Conservation (phyloP, 2,797 vertebrate species). For the Notolepis coatsorum region DNA sequence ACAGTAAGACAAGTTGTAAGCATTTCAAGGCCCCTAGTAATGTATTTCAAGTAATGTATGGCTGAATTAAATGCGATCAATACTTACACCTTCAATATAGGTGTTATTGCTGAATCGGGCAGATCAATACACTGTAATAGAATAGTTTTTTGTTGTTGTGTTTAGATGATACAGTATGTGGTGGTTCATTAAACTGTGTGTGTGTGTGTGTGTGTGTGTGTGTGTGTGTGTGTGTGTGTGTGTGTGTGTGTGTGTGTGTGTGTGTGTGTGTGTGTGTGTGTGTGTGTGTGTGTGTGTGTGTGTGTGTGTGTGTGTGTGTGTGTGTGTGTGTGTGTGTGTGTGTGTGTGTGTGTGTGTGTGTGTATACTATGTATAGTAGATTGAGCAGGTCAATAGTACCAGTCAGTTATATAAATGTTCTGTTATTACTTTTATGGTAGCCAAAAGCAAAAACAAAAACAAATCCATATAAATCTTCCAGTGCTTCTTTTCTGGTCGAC, state of each 20-base stretch:
- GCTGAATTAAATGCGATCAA: conserved; percentile 61
- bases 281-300: neutral
- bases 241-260: neutral
- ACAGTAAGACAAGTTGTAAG: neutral
- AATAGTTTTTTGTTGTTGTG: conserved; percentile 53
- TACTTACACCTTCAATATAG: conserved; percentile 49
- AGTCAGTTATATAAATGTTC: neutral
- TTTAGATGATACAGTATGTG: conserved; percentile 31
- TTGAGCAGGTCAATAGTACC: conserved; percentile 1
- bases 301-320: neutral
- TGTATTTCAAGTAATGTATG: conserved; percentile 47
- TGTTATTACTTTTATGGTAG: conserved; percentile 31
- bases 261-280: neutral
- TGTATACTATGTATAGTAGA: conserved; percentile 13
- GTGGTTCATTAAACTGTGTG: conserved; percentile 26
- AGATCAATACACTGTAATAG: conserved; percentile 71
- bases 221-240: neutral
- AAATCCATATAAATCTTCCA: neutral
- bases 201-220: neutral
- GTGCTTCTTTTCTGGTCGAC: neutral
- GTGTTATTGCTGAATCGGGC: conserved; percentile 59
- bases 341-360: neutral
- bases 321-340: neutral
- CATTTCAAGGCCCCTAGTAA: conserved; percentile 21
- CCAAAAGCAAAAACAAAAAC: conserved; percentile 29